Evolutionary conservation across 2,113 vertebrate species (phyloP).

Genomic region (Acanthisitta chloris): DNA sequence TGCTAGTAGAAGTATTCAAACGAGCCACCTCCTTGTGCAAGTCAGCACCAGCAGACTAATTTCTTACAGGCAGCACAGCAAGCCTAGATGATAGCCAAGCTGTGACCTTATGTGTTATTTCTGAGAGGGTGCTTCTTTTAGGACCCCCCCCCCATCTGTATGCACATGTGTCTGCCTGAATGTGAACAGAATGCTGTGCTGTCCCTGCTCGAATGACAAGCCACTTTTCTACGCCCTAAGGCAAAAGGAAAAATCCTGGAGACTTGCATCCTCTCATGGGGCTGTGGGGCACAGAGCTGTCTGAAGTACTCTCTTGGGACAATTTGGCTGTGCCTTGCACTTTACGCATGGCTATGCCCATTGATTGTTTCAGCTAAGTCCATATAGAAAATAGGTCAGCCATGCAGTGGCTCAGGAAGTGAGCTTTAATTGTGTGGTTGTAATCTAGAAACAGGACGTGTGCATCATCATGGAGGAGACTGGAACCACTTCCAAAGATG

Average conservation of each 20-base stretch:
- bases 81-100: not conserved
- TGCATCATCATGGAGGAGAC: not conserved
- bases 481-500: not conserved
- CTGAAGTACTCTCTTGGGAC: not conserved
- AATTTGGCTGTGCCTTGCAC: not conserved
- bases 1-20: not conserved
- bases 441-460: slow-evolving; percentile 1
- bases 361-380: slow-evolving; percentile 7
- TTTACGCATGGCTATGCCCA: slow-evolving; percentile 6
- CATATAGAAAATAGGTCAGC: slow-evolving; percentile 44
- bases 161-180: not conserved
- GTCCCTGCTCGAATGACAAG: not conserved
- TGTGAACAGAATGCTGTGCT: not conserved
- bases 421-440: not conserved
- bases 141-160: not conserved
- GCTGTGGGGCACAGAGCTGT: not conserved
- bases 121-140: not conserved
- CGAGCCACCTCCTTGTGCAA: not conserved
- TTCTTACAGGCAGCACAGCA: not conserved
- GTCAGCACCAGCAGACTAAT: not conserved
- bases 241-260: not conserved
- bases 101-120: not conserved
- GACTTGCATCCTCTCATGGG: not conserved
- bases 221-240: not conserved
- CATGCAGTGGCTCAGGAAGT: not conserved